Evolutionary conservation across 2,888 invertebrate species (phyloP), one percentile per base, ranked within the genome.

Genomic region (Hirtodrosophila histrioides): DNA sequence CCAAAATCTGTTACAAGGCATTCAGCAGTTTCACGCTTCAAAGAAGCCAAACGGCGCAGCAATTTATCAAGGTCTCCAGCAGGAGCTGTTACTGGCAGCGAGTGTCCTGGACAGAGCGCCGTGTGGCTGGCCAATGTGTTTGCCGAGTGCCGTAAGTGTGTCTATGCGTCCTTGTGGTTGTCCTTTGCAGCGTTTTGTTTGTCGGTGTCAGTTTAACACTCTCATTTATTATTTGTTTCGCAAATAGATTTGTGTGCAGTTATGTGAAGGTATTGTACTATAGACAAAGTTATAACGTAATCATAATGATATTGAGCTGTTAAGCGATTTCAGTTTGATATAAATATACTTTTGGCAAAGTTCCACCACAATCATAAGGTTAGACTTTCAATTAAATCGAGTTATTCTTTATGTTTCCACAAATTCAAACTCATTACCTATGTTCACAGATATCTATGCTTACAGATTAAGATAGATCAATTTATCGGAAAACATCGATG

Each of bases 1-100:
- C 66, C 55, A 60, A 74, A 89, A 89, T 89, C 89, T 89, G 89
- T 87, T 89, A 82, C 89, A 89, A 76, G 62, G 69, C 82, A 82
- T 80, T 78, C 76, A 66, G 45, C 72, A 74, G 87, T 84, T 87
- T 71, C 61, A 87, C 69, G 87, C 85, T 54, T 68, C 72, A 66
- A 12, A 51, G 65, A 69, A 75, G 71, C 75, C 79, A 75, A 75
- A 67, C 66, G 66, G 60, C 51, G 60, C 75, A 69, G 82, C 85
- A 72, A 89, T 89, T 89, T 90, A 89, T 89, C 89, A 89, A 85
- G 82, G 85, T 57, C 69, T 62, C 37, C 53, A 39, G 66, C 75
- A 58, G 53, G 31, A 56, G 44, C 66, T 56, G 64, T 48, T 6
- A 68, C 69, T 75, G 68, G 75, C 74, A 74, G 86, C 71, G 79